A percentile compares a stretch with the other conserved stretches of the same genome.
Conservation (phyloP, 2,797 vertebrate genomes). For the Molothrus aeneus region DNA sequence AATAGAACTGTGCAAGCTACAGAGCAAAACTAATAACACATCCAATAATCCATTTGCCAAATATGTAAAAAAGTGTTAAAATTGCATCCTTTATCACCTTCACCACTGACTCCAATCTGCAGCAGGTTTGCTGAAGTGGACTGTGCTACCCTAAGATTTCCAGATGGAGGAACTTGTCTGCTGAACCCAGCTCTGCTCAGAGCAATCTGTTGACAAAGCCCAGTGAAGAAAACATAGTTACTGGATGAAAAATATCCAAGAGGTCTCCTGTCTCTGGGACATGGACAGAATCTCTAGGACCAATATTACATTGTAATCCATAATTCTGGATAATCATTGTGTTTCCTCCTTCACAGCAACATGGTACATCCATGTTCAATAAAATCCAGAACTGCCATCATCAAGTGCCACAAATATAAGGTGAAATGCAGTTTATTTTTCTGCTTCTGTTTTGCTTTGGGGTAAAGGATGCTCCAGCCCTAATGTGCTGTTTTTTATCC, state of each 20-base stretch:
- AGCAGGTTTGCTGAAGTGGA: neutral
- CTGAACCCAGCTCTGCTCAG: neutral
- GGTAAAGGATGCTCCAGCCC: neutral
- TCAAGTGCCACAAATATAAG: neutral
- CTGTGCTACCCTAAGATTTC: neutral
- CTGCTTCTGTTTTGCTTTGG: neutral
- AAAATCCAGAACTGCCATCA: neutral
- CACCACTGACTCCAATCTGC: neutral
- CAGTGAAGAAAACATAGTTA: neutral
- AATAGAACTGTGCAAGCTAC: neutral
- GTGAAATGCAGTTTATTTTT: neutral
- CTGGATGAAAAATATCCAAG: neutral
- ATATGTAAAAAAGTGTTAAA: neutral
- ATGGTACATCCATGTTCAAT: neutral
- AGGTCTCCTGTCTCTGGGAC: neutral
- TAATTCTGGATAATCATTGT: neutral
- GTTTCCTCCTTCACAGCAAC: neutral
- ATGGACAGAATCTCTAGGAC: neutral
- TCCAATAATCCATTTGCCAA: neutral
- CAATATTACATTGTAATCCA: neutral
- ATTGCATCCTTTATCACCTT: neutral
- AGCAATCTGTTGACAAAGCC: neutral
- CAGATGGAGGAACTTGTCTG: neutral
- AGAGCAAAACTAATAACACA: slow-evolving; percentile 12
- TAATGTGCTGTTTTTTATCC: neutral